These are phyloP conservation scores for Poecile montanus DNA, from an alignment of 2,797 vertebrate genomes.

Conservation along the genomic window DNA sequence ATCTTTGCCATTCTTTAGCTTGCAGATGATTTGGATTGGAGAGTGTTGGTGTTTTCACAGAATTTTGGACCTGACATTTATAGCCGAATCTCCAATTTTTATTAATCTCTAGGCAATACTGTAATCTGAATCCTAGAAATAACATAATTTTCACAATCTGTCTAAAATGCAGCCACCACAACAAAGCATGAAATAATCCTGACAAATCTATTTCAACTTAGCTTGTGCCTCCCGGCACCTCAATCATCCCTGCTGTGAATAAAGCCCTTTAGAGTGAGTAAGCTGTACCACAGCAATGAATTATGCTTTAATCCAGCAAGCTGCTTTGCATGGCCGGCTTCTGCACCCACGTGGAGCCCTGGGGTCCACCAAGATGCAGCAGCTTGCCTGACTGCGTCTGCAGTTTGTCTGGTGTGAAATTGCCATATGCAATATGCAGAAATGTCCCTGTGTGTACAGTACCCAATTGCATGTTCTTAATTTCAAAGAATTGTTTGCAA, in stretches of 20 bases:
- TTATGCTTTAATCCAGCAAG: conserved; percentile 33
- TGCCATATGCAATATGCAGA: not conserved
- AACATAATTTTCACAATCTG: not conserved
- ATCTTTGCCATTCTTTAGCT: not conserved
- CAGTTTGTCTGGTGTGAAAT: conserved; percentile 35
- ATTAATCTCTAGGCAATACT: not conserved
- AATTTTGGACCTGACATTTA: not conserved
- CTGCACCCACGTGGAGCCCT: conserved; percentile 15
- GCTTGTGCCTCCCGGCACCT: conserved; percentile 8
- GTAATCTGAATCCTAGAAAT: not conserved
- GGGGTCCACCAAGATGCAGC: not conserved
- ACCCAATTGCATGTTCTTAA: not conserved
- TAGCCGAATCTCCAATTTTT: not conserved
- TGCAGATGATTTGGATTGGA: not conserved
- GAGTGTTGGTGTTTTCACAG: not conserved
- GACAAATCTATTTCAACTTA: conserved; percentile 26
- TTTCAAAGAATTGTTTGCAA: conserved; percentile 11
- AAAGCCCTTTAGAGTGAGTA: conserved; percentile 31
- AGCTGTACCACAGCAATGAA: conserved; percentile 23
- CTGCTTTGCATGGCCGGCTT: conserved; percentile 13
- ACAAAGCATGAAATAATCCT: conserved; percentile 26
- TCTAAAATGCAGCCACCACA: not conserved
- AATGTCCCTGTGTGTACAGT: not conserved
- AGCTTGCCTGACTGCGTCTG: not conserved
- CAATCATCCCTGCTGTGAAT: conserved; percentile 42